Percentiles rank a stretch among this genome's conserved stretches.
Evolutionary conservation across 1,140 invertebrate genomes (phyloP).

Genomic region (Mya arenaria): DNA sequence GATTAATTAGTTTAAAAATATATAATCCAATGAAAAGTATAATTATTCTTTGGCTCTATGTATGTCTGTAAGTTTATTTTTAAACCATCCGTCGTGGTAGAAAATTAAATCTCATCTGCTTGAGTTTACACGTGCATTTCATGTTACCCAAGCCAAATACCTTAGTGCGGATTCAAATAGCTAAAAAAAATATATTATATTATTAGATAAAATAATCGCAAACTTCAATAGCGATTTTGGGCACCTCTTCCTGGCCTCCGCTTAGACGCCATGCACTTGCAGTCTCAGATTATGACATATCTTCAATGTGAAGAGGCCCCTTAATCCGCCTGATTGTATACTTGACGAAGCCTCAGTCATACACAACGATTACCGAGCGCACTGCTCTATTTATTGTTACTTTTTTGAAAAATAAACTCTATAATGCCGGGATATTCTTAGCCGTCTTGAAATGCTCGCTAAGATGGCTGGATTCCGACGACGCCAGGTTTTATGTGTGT

Average conservation of each 20-base stretch:
- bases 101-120: too few species aligned
- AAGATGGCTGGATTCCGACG: constrained; percentile 15
- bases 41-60: too few species aligned
- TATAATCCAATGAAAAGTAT: too few species aligned
- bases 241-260: not conserved
- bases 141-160: too few species aligned
- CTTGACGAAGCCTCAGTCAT: constrained; percentile 25
- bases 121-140: too few species aligned
- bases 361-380: constrained; percentile 47
- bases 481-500: constrained; percentile 23
- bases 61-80: too few species aligned
- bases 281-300: constrained; percentile 56
- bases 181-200: too few species aligned
- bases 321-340: constrained; percentile 50
- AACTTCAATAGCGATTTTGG: too few species aligned
- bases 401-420: constrained; percentile 54
- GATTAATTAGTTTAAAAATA: too few species aligned
- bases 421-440: constrained; percentile 33
- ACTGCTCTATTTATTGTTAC: constrained; percentile 56
- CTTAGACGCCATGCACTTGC: constrained; percentile 32
- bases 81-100: too few species aligned
- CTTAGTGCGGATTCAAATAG: too few species aligned
- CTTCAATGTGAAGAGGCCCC: constrained; percentile 22
- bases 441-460: constrained; percentile 9
- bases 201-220: too few species aligned